Conservation (phyloP, 2,113 vertebrate genomes). For the Mandrillus leucophaeus region DNA sequence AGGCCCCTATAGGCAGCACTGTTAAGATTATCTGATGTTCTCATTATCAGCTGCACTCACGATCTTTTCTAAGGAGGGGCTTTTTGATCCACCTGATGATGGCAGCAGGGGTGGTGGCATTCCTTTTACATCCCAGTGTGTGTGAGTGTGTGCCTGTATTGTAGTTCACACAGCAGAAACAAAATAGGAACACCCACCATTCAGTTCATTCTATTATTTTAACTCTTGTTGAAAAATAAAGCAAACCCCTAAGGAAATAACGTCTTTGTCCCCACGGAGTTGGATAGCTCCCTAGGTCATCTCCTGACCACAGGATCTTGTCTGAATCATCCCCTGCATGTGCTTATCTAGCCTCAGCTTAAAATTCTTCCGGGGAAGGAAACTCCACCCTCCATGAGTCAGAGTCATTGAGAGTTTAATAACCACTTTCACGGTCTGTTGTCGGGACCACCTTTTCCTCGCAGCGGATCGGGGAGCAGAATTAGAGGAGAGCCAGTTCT, state of each 20-base stretch:
- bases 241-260: background rate
- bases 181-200: background rate
- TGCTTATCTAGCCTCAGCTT: background rate
- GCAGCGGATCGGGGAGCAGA: background rate
- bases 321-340: background rate
- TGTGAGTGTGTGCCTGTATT: background rate
- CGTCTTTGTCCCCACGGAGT: background rate
- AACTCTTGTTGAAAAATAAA: slow-evolving; percentile 17
- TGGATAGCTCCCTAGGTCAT: background rate
- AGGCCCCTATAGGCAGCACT: background rate
- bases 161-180: background rate
- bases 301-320: background rate
- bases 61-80: background rate
- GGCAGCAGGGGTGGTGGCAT: background rate
- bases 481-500: background rate
- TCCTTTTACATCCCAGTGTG: background rate
- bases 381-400: background rate
- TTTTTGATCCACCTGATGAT: fast-evolving
- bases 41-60: background rate
- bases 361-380: background rate
- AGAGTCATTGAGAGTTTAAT: background rate
- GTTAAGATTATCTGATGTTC: slow-evolving; percentile 25
- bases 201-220: background rate
- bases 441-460: background rate
- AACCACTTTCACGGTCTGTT: background rate